Base-by-base conservation (phyloP, 2,888 invertebrate species). In the Smittia aterrima region DNA sequence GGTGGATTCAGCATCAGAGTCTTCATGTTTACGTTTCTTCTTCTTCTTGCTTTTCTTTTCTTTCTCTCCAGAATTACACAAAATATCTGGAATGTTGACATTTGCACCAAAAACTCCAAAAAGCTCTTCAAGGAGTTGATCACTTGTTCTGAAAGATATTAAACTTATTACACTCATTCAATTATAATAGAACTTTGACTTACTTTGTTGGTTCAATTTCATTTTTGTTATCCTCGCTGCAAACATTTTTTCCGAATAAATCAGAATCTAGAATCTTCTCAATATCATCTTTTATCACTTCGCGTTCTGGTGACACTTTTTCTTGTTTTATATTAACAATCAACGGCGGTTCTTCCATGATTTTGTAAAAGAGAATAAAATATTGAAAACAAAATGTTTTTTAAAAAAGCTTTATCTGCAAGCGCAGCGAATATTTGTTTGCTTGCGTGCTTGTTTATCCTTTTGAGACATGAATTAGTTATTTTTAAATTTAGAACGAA, bases 41-140 rank as follows among this genome's bases (percentile, higher is more conserved):
- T 82, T 79, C 71, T 79, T 79, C 71, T 79, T 81, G 6, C 78
- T 76, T 77, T 25, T 47, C 54, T 22, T 71, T 3, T 76, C 76
- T 66, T 75, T 77, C 16, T 73, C 72, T 75, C 84, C 81, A 80
- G 83, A 86, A 66, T 84, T 83, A 24, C 82, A 75, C 47, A 87
- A 82, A 77, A 86, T 86, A 27, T 86, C 79, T 11, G 87, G 91
- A 13, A 90, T 90, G 77, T 87, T 88, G 1, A 90, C 90, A 77
- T 87, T 88, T 1, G 90, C 90, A 82, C 91, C 90, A 79, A 92
- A 92, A 24, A 88, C 90, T 78, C 90, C 86, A 79, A 94, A 93
- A 0, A 94, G 83, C 82, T 94, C 94, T 0, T 92, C 90, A 20
- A 94, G 85, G 78, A 94, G 93, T 82, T 94, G 92, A 77, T 82